Conservation (phyloP, 2,888 invertebrate species). For the Caradrina kadenii region DNA sequence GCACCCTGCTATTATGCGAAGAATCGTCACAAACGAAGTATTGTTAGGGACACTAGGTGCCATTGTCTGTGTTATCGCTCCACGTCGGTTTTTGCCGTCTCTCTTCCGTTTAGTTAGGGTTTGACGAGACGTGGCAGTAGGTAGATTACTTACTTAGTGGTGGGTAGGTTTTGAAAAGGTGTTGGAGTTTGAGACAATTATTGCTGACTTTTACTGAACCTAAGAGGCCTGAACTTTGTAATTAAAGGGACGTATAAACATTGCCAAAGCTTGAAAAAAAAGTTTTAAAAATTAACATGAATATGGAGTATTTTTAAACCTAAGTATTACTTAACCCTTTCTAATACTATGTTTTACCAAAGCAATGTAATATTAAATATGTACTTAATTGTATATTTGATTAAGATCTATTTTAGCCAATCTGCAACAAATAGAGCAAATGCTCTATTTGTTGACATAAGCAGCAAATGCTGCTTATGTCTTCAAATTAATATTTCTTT, state of each 20-base stretch:
- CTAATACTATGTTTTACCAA: too few species aligned
- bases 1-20: conserved; percentile 88
- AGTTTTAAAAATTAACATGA: too few species aligned
- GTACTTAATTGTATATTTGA: neutral
- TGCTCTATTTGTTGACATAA: too few species aligned
- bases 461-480: too few species aligned
- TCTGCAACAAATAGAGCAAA: neutral
- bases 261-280: too few species aligned
- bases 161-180: neutral
- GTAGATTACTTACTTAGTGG: conserved; percentile 46
- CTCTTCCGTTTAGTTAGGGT: conserved; percentile 83
- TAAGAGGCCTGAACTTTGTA: neutral
- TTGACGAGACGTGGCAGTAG: conserved; percentile 73
- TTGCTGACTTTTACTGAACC: neutral
- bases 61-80: conserved; percentile 89
- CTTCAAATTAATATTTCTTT: too few species aligned
- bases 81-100: conserved; percentile 87
- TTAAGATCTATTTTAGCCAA: neutral
- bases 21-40: conserved; percentile 90
- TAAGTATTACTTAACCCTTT: too few species aligned
- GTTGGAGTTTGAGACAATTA: neutral
- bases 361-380: too few species aligned
- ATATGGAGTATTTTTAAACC: too few species aligned
- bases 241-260: too few species aligned
- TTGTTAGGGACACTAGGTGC: conserved; percentile 87